These are phyloP conservation scores for Abrostola tripartita DNA, from an alignment of 2,888 invertebrate species.

Conservation along the genomic window DNA sequence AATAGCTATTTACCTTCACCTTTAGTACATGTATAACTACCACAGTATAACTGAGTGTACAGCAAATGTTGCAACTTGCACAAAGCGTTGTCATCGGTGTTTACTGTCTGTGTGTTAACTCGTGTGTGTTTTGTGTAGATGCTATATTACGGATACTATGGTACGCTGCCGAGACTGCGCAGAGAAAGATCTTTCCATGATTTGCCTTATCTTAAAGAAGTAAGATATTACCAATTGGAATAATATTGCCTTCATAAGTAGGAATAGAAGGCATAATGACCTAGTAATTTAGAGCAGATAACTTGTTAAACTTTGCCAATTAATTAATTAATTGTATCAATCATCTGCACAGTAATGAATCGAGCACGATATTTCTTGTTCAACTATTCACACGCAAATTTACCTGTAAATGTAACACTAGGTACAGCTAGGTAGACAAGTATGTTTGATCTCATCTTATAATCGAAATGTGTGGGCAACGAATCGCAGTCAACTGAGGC, in stretches of 20 bases:
- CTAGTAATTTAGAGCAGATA: conserved; percentile 23
- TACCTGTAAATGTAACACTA: no score
- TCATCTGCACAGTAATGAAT: conserved; percentile 38
- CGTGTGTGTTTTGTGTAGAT: conserved; percentile 87
- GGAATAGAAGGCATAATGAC: conserved; percentile 28
- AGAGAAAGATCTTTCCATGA: conserved; percentile 94
- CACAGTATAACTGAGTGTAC: conserved; percentile 28
- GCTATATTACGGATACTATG: conserved; percentile 91
- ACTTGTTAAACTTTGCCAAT: conserved; percentile 5
- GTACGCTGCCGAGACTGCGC: conserved; percentile 91
- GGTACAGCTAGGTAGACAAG: no score
- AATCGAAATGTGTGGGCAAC: no score
- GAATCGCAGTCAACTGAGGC: no score
- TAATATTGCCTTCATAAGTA: conserved; percentile 59
- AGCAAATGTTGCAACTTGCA: conserved; percentile 42
- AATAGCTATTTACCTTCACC: conserved; percentile 3
- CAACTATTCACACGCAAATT: neutral
- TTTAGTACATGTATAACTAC: neutral
- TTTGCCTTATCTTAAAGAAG: conserved; percentile 93
- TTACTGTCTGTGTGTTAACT: conserved; percentile 39
- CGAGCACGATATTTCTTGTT: conserved; percentile 14
- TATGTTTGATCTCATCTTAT: no score
- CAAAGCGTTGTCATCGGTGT: conserved; percentile 37
- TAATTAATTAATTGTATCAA: conserved; percentile 7
- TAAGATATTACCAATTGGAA: conserved; percentile 87